These are phyloP conservation scores for Aegypius monachus DNA, from an alignment of 2,113 vertebrate genomes.

Conservation along the genomic window DNA sequence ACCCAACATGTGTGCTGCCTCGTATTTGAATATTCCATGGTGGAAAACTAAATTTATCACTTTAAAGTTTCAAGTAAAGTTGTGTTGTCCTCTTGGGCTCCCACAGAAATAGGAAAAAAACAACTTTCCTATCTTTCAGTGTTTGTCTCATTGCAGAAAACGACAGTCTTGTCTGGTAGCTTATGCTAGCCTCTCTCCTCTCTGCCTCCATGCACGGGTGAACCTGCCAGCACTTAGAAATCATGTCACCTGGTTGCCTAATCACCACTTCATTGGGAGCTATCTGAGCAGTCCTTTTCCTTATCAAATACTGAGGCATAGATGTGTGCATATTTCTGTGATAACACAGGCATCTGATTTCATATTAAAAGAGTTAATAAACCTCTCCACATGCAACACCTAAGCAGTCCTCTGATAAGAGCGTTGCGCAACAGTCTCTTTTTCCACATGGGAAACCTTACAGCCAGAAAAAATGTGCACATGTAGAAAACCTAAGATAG, in stretches of 20 bases:
- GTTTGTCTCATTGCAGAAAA: not conserved
- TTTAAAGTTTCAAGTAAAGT: not conserved
- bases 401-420: not conserved
- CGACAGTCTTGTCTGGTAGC: fast-evolving
- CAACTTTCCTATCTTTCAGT: not conserved
- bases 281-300: not conserved
- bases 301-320: not conserved
- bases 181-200: not conserved
- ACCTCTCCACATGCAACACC: not conserved
- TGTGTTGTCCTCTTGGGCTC: not conserved
- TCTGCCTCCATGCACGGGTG: fast-evolving
- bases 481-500: not conserved
- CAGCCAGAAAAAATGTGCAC: not conserved
- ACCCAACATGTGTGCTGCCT: not conserved
- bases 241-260: not conserved
- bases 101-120: not conserved
- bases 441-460: not conserved
- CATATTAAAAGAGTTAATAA: not conserved
- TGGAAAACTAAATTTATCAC: not conserved
- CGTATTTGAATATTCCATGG: not conserved
- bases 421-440: not conserved
- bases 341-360: fast-evolving
- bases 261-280: not conserved
- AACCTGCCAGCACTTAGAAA: not conserved
- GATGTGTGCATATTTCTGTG: not conserved